Conservation (phyloP, 2,113 vertebrate species). For the Brachyistius frenatus region DNA sequence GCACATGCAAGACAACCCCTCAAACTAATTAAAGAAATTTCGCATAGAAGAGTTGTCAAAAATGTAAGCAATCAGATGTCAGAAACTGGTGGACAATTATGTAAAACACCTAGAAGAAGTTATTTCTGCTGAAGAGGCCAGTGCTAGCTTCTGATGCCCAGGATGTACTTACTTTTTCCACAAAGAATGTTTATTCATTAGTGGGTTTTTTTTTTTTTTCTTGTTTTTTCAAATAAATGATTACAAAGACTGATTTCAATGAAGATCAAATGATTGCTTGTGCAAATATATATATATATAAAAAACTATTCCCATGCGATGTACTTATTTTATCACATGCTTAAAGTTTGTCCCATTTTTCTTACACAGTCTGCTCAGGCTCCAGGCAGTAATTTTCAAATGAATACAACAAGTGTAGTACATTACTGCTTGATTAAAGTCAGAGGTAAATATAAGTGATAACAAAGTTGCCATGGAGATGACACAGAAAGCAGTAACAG, state of each 20-base stretch:
- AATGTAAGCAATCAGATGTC: too few relatives aligned
- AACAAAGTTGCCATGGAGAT: conserved; percentile 60
- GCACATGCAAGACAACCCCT: neutral
- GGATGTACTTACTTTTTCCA: too few relatives aligned
- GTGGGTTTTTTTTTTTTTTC: too few relatives aligned
- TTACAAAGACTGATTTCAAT: too few relatives aligned
- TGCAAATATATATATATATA: neutral
- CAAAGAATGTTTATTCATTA: too few relatives aligned
- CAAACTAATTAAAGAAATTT: neutral
- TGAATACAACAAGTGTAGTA: conserved; percentile 42
- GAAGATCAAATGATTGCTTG: too few relatives aligned
- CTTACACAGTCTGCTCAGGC: conserved; percentile 9
- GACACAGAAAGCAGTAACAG: conserved; percentile 34
- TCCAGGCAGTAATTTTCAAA: conserved; percentile 40
- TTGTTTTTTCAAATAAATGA: too few relatives aligned
- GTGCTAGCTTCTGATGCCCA: too few relatives aligned
- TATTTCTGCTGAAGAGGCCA: too few relatives aligned
- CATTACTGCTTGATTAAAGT: conserved; percentile 44
- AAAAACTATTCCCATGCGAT: neutral
- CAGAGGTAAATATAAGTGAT: conserved; percentile 54
- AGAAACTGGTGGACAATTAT: too few relatives aligned
- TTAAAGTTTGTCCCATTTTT: conserved; percentile 35
- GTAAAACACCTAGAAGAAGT: too few relatives aligned
- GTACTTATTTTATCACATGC: neutral
- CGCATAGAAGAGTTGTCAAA: too few relatives aligned